Percentiles rank a stretch among this genome's conserved stretches.
phyloP scores from a whole-genome alignment of 2,797 vertebrate species.

The Benthosema pterotum region DNA sequence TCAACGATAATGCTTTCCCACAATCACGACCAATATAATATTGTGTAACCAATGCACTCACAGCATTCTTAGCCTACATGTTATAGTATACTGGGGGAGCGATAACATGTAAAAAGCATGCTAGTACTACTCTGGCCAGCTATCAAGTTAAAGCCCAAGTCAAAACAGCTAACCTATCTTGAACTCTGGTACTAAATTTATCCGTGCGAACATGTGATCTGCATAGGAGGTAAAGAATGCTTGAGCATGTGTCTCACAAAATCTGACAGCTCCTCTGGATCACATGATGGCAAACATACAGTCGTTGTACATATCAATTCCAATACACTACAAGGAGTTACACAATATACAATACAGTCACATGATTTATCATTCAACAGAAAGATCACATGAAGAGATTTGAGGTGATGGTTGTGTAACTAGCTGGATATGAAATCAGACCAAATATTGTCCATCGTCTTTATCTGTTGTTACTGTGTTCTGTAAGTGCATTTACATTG shows the following conservation, averaged over 20 bases:
- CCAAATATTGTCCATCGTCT: too few relatives aligned
- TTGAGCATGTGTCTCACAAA: constrained; percentile 59
- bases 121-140: constrained; percentile 34
- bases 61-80: too few relatives aligned
- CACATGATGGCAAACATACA: constrained; percentile 47
- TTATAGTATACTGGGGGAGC: constrained; percentile 4
- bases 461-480: too few relatives aligned
- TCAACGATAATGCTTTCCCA: not conserved
- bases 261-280: constrained; percentile 71
- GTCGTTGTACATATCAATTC: constrained; percentile 19
- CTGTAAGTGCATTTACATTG: too few relatives aligned
- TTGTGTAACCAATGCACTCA: not conserved
- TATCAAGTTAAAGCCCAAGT: constrained; percentile 53
- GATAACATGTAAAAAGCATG: constrained; percentile 42
- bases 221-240: constrained; percentile 60
- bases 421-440: too few relatives aligned
- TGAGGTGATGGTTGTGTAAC: constrained; percentile 5
- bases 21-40: not conserved
- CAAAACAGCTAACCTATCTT: constrained; percentile 66
- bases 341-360: constrained; percentile 25
- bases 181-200: constrained; percentile 78
- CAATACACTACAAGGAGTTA: constrained; percentile 19
- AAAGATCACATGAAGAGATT: too few relatives aligned
- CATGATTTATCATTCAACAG: constrained; percentile 3
- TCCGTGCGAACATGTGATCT: constrained; percentile 71